phyloP scores from a whole-genome alignment of 2,113 vertebrate genomes.

The Dryoscopus gambensis region DNA sequence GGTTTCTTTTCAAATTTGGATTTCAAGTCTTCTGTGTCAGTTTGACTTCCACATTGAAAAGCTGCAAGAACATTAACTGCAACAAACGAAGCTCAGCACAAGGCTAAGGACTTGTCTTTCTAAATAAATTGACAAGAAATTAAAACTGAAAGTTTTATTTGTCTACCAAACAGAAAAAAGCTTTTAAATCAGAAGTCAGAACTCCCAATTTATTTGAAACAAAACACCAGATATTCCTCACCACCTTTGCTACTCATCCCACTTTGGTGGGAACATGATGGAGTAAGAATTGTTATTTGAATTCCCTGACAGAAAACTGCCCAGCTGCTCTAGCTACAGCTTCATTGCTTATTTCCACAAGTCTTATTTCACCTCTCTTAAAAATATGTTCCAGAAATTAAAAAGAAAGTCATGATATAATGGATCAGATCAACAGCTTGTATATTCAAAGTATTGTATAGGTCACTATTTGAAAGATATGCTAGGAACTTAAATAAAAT shows the following conservation, averaged over 20 bases:
- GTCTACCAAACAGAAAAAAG: background rate
- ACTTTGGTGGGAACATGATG: fast-evolving
- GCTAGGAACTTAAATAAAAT: background rate
- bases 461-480: background rate
- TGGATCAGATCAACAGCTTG: background rate
- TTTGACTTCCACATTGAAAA: background rate
- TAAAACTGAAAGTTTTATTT: background rate
- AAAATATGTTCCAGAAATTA: background rate
- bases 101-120: background rate
- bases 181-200: background rate
- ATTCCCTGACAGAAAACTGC: background rate
- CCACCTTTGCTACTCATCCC: background rate
- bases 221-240: background rate
- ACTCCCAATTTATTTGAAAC: background rate
- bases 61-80: background rate
- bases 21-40: background rate
- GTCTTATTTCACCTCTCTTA: background rate
- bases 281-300: background rate
- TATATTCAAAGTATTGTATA: background rate
- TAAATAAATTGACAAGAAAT: background rate
- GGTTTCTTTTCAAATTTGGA: background rate
- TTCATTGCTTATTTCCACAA: background rate
- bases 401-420: background rate
- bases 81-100: background rate
- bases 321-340: background rate